These are phyloP conservation scores for Perognathus longimembris DNA, from an alignment of 2,113 vertebrate genomes.

Conservation along the genomic window DNA sequence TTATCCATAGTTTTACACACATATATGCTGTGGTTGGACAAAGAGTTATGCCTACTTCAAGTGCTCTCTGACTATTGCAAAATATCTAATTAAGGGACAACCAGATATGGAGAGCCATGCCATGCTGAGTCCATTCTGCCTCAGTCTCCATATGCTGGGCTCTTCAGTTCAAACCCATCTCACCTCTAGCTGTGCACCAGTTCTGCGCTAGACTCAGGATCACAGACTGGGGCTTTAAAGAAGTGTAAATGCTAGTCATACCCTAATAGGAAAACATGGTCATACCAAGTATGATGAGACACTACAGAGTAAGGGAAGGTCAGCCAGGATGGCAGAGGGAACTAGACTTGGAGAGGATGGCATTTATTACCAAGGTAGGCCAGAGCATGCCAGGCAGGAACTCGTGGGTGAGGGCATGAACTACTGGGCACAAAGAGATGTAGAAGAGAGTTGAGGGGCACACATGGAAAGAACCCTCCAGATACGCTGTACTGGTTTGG, in stretches of 20 bases:
- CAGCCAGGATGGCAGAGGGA: not conserved
- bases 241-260: not conserved
- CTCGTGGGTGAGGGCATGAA: rapidly evolving
- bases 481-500: not conserved
- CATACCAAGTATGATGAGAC: no score
- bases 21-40: not conserved
- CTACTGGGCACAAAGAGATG: rapidly evolving
- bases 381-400: not conserved
- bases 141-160: no score
- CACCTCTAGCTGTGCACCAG: not conserved
- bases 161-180: not conserved
- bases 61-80: rapidly evolving
- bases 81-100: not conserved
- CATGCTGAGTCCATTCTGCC: not conserved
- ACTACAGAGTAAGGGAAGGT: rapidly evolving
- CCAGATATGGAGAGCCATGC: not conserved
- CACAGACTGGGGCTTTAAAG: not conserved
- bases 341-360: not conserved
- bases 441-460: not conserved
- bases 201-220: not conserved
- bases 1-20: not conserved
- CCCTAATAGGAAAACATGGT: not conserved
- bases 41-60: rapidly evolving
- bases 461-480: not conserved
- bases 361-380: not conserved